These are phyloP conservation scores for Pogonophryne albipinna DNA, from an alignment of 2,797 vertebrate genomes.

Conservation along the genomic window DNA sequence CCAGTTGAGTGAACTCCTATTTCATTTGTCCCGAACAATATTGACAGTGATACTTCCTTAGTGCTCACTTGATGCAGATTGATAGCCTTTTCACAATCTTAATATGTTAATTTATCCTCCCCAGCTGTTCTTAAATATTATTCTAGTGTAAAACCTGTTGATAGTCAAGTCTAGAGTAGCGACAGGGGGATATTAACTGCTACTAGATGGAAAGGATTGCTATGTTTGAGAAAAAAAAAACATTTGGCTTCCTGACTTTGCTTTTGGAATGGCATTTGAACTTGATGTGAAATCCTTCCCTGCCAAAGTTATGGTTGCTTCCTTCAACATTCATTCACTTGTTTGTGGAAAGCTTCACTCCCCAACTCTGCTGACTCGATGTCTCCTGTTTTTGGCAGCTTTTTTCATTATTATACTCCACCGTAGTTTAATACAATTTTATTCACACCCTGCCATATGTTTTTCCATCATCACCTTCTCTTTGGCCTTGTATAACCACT, in stretches of 20 bases:
- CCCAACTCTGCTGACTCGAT: slow-evolving; percentile 55
- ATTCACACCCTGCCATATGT: too few relatives aligned
- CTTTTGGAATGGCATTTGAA: slow-evolving; percentile 68
- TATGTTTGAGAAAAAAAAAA: slow-evolving; percentile 75
- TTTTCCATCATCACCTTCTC: too few relatives aligned
- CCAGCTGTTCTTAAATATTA: slow-evolving; percentile 61
- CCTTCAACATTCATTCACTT: slow-evolving; percentile 45
- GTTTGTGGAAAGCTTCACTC: slow-evolving; percentile 62
- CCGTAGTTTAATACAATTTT: too few relatives aligned
- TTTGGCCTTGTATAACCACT: too few relatives aligned
- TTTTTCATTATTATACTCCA: slow-evolving; percentile 15
- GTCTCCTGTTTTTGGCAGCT: slow-evolving; percentile 58
- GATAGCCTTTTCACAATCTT: slow-evolving; percentile 44
- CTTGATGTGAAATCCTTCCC: slow-evolving; percentile 76
- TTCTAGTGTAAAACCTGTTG: slow-evolving; percentile 62
- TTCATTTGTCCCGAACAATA: slow-evolving; percentile 7
- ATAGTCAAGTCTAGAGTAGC: slow-evolving; percentile 52
- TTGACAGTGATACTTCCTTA: slow-evolving; percentile 9
- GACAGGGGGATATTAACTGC: slow-evolving; percentile 63
- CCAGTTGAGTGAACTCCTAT: not conserved
- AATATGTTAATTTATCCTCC: slow-evolving; percentile 71
- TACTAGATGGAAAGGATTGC: slow-evolving; percentile 67
- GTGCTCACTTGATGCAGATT: slow-evolving; percentile 10
- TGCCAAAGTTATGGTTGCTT: slow-evolving; percentile 52
- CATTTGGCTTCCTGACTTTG: slow-evolving; percentile 72